phyloP scores from a whole-genome alignment of 2,888 invertebrate species.

The Dasypolia templi region DNA sequence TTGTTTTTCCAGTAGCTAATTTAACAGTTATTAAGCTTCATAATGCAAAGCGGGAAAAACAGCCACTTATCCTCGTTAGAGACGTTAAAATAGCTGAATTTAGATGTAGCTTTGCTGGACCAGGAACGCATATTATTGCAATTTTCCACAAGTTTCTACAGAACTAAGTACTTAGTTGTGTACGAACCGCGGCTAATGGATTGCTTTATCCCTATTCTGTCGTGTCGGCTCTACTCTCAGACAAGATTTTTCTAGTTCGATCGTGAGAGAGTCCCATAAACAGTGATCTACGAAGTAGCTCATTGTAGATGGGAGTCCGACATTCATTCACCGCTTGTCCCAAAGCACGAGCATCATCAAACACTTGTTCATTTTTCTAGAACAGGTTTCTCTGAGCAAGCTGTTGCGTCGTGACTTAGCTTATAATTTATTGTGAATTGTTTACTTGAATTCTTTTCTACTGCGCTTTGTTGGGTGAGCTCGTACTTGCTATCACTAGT shows the following conservation, averaged over 20 bases:
- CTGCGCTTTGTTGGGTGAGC: constrained; percentile 14
- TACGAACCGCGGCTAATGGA: constrained; percentile 28
- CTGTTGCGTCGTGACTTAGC: constrained; percentile 46
- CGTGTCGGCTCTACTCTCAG: constrained; percentile 29
- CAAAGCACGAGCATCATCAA: constrained; percentile 55
- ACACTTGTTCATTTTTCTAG: constrained; percentile 55
- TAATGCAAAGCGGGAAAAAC: constrained; percentile 32
- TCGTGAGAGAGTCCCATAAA: constrained; percentile 63
- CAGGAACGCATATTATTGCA: constrained; percentile 13
- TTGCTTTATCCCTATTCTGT: constrained; percentile 40
- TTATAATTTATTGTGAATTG: constrained; percentile 46
- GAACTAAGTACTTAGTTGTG: constrained; percentile 33
- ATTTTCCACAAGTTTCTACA: constrained; percentile 20
- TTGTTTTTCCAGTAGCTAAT: constrained; percentile 40
- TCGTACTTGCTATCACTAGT: constrained; percentile 18
- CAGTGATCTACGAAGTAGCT: constrained; percentile 47
- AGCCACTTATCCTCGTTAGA: constrained; percentile 26
- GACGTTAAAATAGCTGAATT: constrained; percentile 28
- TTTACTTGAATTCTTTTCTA: constrained; percentile 43
- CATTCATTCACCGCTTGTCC: constrained; percentile 60
- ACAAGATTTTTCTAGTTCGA: constrained; percentile 48
- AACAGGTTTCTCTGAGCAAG: constrained; percentile 55
- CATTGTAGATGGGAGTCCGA: constrained; percentile 45
- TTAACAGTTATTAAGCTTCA: constrained; percentile 49
- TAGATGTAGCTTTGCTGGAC: constrained; percentile 1